Conservation (phyloP, 30 jellyfish, hydroid and myxozoan species). For the Aurelia coerulea region DNA sequence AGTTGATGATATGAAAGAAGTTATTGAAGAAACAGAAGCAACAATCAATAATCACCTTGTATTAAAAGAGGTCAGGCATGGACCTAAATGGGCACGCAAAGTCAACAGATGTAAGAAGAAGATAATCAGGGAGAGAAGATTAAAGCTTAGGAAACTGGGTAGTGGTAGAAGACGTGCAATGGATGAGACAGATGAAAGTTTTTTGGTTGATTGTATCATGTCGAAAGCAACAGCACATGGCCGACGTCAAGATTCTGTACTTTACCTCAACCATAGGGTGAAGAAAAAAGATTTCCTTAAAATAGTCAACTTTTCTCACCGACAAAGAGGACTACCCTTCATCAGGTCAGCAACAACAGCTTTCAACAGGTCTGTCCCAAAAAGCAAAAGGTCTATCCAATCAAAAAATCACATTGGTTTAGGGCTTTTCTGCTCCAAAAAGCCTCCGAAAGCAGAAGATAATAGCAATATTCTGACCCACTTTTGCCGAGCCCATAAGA, state of each 20-base stretch:
- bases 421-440: conserved; percentile 55
- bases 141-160: conserved; percentile 40
- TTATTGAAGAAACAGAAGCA: not conserved
- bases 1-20: not conserved
- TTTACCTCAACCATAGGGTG: conserved; percentile 35
- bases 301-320: conserved; percentile 19
- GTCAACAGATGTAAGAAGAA: conserved; percentile 15
- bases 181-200: conserved; percentile 52
- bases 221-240: conserved; percentile 63
- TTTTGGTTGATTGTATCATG: conserved; percentile 31
- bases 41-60: not conserved
- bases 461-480: conserved; percentile 36
- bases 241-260: conserved; percentile 38
- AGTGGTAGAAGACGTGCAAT: conserved; percentile 45
- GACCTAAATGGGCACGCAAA: not conserved
- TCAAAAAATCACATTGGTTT: conserved; percentile 35
- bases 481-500: no score
- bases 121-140: conserved; percentile 14
- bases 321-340: conserved; percentile 7
- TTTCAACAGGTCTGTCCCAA: conserved; percentile 34
- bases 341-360: conserved; percentile 47
- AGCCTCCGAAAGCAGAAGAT: conserved; percentile 55
- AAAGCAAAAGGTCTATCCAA: conserved; percentile 35
- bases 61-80: not conserved
- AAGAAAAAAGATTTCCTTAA: conserved; percentile 36